Percentiles rank a stretch among this genome's conserved stretches.
Evolutionary conservation across 2,113 vertebrate genomes (phyloP).

Genomic region (Rhinoptilus africanus): DNA sequence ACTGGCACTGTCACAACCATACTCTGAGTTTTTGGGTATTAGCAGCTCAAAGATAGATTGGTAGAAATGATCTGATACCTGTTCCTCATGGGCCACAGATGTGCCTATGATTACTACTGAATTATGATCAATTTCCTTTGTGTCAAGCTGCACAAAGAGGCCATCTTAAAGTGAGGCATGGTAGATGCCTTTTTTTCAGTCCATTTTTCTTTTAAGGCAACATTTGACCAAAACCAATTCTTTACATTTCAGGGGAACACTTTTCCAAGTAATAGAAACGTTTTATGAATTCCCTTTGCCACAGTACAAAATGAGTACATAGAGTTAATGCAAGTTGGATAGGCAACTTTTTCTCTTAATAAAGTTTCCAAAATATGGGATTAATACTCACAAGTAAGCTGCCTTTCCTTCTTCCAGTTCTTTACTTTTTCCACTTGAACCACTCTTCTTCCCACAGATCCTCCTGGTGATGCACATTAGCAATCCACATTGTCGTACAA

Average conservation of each 20-base stretch:
- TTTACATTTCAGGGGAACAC: background rate
- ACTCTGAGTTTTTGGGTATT: background rate
- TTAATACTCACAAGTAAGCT: constrained; percentile 92
- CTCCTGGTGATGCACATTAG: constrained; percentile 95
- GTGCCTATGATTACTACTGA: background rate
- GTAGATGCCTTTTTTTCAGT: background rate
- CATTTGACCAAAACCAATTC: background rate
- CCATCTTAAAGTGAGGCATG: background rate
- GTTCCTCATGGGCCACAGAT: background rate
- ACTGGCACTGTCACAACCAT: background rate
- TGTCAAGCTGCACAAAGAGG: background rate
- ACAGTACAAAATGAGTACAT: background rate
- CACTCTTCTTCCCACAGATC: constrained; percentile 93
- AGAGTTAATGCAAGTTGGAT: background rate
- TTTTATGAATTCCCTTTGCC: background rate
- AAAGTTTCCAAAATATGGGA: background rate
- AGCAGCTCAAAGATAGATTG: background rate
- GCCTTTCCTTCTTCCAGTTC: constrained; percentile 97
- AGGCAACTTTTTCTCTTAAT: background rate
- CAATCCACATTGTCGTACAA: constrained; percentile 93
- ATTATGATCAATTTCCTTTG: background rate
- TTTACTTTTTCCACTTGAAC: constrained; percentile 93
- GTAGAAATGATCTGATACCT: background rate
- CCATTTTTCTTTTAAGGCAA: background rate
- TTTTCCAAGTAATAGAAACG: background rate